Percentiles rank a stretch among this genome's conserved stretches.
phyloP scores from a whole-genome alignment of 2,888 invertebrate species.

The Meloe dianella region DNA sequence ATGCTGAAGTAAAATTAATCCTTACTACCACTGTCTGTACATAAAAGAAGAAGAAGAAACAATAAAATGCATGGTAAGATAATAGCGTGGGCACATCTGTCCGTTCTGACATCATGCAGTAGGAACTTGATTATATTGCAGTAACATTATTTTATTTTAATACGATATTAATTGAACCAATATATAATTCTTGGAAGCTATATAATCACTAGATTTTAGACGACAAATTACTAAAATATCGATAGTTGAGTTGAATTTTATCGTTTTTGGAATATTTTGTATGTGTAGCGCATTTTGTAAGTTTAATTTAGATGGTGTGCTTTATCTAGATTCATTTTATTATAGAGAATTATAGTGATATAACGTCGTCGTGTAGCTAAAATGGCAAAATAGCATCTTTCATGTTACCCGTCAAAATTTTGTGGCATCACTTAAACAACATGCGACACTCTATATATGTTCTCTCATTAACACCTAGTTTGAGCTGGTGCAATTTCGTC shows the following conservation, averaged over 20 bases:
- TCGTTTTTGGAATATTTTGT: background rate
- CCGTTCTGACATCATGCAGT: background rate
- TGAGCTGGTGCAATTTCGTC: background rate
- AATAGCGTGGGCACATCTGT: background rate
- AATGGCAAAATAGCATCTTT: background rate
- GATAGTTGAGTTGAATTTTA: background rate
- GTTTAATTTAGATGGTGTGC: background rate
- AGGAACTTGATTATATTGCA: background rate
- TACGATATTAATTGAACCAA: background rate
- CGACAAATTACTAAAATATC: background rate
- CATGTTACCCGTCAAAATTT: background rate
- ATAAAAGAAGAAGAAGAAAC: slow-evolving; percentile 31
- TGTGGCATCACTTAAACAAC: slow-evolving; percentile 11
- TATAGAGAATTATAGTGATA: background rate
- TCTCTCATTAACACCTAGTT: slow-evolving; percentile 19
- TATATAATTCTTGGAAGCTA: background rate
- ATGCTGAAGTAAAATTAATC: slow-evolving; percentile 33
- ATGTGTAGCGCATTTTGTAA: background rate
- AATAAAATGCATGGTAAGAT: slow-evolving; percentile 32
- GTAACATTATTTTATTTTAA: background rate
- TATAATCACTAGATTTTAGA: background rate
- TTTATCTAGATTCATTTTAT: too few relatives aligned
- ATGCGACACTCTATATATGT: slow-evolving; percentile 20
- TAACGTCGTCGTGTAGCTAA: background rate
- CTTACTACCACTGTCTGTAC: slow-evolving; percentile 28